Base-by-base conservation (phyloP, 2,888 invertebrate genomes). In the Schrankia costaestrigalis region DNA sequence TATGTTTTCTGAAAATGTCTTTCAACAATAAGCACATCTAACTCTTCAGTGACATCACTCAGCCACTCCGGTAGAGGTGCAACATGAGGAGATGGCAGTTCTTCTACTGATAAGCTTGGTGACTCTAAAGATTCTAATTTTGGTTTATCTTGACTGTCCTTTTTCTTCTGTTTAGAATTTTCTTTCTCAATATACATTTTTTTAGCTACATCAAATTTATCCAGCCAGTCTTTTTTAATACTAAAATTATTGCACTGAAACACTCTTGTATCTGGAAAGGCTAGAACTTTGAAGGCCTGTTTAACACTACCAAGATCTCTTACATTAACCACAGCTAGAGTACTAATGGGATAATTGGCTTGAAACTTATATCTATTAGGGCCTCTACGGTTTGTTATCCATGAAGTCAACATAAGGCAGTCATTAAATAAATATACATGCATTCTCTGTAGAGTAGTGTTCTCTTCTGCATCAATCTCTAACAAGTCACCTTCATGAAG, bases 1-100 rank as follows among this genome's bases (percentile, higher is more conserved):
- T 96, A 93, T 1, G 97, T 97, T 66, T 95, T 96, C 74, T 97
- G 96, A 69, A 98, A 98, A 78, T 98, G 96, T 57, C 98, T 91
- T 78, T 98, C 97, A 0, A 98, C 98, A 50, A 98, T 95, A 58
- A 94, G 92, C 8, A 98, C 97, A 86, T 99, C 97, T 33, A 99
- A 86, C 77, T 98, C 98, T 74, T 98, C 98, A 1, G 96, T 93
- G 2, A 96, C 93, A 76, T 98, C 97, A 35, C 93, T 80, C 33
- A 98, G 79, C 98, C 98, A 98, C 65, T 96, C 96, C 0, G 97
- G 95, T 25, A 89, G 47, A 3, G 77, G 70, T 14, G 75, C 51
- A 21, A 79, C 59, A 51, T 83, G 83, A 6, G 83, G 84, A 18
- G 84, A 83, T 12, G 72, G 82, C 32, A 81, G 40, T 42, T 88